Conservation (phyloP, 1,140 invertebrate species). For the Andricus grossulariae region DNA sequence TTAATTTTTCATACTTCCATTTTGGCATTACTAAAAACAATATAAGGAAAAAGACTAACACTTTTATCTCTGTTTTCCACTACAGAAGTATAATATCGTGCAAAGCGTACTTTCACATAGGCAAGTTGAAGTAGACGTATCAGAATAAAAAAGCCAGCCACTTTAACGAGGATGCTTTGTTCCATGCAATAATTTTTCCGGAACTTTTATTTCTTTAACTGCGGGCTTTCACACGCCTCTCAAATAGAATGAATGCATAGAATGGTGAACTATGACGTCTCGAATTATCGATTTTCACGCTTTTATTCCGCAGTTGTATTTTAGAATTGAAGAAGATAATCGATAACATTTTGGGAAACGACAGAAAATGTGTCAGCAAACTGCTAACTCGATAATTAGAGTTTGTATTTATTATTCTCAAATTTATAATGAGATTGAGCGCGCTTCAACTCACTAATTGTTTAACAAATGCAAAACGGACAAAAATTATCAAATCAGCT, state of each 20-base stretch:
- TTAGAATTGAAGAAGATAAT: too few species aligned
- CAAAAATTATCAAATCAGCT: too few species aligned
- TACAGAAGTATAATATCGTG: background rate
- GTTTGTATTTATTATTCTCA: too few species aligned
- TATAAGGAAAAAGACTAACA: slow-evolving; percentile 10
- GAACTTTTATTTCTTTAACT: background rate
- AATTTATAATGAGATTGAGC: too few species aligned
- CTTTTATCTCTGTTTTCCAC: slow-evolving; percentile 1
- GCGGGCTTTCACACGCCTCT: background rate
- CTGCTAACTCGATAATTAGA: too few species aligned
- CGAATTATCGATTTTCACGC: too few species aligned
- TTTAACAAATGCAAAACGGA: too few species aligned
- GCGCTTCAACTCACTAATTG: too few species aligned
- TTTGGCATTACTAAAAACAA: background rate
- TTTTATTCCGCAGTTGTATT: too few species aligned
- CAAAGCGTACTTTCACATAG: background rate
- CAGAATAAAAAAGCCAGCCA: slow-evolving; percentile 4
- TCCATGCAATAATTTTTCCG: background rate
- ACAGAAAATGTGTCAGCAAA: too few species aligned
- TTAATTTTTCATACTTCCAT: background rate
- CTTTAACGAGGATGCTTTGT: background rate
- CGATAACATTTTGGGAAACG: too few species aligned
- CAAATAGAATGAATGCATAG: background rate
- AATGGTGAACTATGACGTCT: too few species aligned
- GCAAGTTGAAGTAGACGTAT: slow-evolving; percentile 5